phyloP scores from a whole-genome alignment of 2,888 invertebrate species.

The Nowickia ferox region DNA sequence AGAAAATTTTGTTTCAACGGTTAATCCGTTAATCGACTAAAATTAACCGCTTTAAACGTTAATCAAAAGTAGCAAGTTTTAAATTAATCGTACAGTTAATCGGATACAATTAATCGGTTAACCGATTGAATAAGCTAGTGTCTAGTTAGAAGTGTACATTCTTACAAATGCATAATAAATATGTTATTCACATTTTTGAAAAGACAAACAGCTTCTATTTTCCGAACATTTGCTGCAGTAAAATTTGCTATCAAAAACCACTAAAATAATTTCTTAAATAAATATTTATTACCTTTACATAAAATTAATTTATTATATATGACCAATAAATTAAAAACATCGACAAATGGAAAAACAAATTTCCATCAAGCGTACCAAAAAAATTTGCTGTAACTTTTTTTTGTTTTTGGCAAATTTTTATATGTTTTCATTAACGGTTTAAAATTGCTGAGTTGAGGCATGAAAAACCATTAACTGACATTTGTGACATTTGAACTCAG shows the following conservation, averaged over 20 bases:
- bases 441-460: neutral
- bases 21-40: too few relatives aligned
- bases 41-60: too few relatives aligned
- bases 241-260: neutral
- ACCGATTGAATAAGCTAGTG: too few relatives aligned
- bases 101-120: too few relatives aligned
- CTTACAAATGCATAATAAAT: too few relatives aligned
- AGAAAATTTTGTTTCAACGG: too few relatives aligned
- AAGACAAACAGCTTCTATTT: slow-evolving; percentile 6
- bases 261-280: neutral
- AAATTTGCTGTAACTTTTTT: neutral
- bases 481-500: slow-evolving; percentile 13
- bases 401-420: neutral
- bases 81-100: too few relatives aligned
- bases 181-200: too few relatives aligned
- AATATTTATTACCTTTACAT: neutral
- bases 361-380: neutral
- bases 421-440: neutral
- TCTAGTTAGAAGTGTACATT: too few relatives aligned
- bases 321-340: neutral
- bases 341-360: neutral
- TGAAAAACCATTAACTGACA: neutral
- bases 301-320: slow-evolving; percentile 5
- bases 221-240: neutral
- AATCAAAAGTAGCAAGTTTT: too few relatives aligned